Evolutionary conservation across 2,888 invertebrate species (phyloP), one percentile per base, ranked within the genome.

Genomic region (Sinotaia quadrata): DNA sequence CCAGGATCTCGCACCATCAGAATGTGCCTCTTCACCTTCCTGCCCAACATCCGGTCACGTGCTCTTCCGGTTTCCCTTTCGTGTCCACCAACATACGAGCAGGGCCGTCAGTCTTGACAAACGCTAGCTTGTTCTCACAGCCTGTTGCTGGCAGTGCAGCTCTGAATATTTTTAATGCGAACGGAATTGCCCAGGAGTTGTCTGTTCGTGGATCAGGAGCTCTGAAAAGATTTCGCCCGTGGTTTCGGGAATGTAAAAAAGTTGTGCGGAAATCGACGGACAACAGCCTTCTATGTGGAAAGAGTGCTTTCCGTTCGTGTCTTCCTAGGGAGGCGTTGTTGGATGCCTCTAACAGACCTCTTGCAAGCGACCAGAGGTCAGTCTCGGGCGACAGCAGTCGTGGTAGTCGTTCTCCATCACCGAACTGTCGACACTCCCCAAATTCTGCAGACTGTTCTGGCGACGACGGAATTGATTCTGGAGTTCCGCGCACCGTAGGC

Each of bases 391-490:
- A 51, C n/a, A 56, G 56, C 31, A 56, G 56, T 21, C n/a, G 31
- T 15, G 54, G 57, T 36, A 66, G 66, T 27, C 15, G 47, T 12
- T 56, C 54, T 8, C 51, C 65, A 0, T 54, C 24, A 31, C 47
- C 56, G 12, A 41, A 54, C 36, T 61, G 65, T 37, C 59, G 37
- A 1, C 56, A 33, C 0, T 66, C 54, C 57, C 12, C 36, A 24
- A 18, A 65, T 44, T 62, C 47, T 47, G 47, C 15, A 31, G 59
- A 44, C 59, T 33, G 12, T 1, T 73, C 57, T 34, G 54, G 59
- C 57, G 68, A 70, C 24, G 71, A 66, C 18, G 10, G 41, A 8
- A 31, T 47, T 1, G 68, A 71, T 24, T 29, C 34, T 24, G 41
- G 60, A 7, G 29, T 18, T 24, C 27, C n/a, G 29, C 54, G 18